These are phyloP conservation scores for Cliona cf. orientalis DNA, from an alignment of 37 sponge, comb jelly and placozoan species.

Conservation along the genomic window DNA sequence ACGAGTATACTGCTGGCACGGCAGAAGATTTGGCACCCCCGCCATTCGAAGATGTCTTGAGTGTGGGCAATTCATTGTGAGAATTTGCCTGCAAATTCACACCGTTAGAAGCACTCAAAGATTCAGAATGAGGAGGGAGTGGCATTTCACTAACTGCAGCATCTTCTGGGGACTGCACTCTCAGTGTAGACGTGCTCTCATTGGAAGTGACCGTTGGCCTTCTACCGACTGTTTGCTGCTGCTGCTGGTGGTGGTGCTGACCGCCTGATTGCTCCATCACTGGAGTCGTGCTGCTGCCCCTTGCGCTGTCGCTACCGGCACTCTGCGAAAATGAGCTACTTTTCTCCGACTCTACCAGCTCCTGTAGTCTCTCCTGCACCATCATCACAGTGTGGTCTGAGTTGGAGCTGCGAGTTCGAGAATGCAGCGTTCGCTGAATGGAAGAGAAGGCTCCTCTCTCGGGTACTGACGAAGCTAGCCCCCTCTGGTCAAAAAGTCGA, in stretches of 20 bases:
- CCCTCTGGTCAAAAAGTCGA: background rate
- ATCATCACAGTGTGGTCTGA: conserved; percentile 24
- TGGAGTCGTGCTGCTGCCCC: background rate
- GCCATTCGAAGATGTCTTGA: no score
- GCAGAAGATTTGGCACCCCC: no score
- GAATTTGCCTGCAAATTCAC: no score
- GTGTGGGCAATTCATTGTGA: no score
- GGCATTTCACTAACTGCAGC: no score
- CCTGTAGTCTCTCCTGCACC: conserved; percentile 42
- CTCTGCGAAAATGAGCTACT: background rate
- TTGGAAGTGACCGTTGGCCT: background rate
- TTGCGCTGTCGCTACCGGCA: background rate
- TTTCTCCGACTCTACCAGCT: conserved; percentile 26
- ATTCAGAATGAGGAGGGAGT: no score
- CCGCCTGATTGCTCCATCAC: background rate
- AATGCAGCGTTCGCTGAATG: no score
- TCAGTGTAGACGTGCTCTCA: background rate
- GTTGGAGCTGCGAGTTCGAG: conserved; percentile 4
- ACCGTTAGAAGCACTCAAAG: no score
- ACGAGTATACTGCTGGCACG: no score
- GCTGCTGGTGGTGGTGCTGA: background rate
- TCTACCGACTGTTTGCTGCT: no score
- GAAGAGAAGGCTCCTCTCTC: background rate
- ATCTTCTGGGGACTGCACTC: background rate
- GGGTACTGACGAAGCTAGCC: background rate